Base-by-base conservation (phyloP, 1,140 invertebrate species). In the Amyelois transitella region DNA sequence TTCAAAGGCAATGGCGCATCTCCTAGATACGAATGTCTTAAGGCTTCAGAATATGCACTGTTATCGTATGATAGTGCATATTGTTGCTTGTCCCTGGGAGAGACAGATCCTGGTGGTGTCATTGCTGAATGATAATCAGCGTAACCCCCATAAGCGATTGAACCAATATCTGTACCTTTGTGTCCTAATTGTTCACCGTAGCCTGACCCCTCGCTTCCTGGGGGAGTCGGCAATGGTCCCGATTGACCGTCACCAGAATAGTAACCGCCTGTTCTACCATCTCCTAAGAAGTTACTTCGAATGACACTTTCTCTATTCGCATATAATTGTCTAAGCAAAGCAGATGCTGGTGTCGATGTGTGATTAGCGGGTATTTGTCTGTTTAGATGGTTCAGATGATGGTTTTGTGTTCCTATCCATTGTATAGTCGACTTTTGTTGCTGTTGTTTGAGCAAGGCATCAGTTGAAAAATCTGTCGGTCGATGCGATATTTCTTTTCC, bases 251-350 rank as follows among this genome's bases (percentile, higher is more conserved):
- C 63, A 50, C 89, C 84, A 0, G 89, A 89, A 10, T 91, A 90
- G 57, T 86, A 86, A 17, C 83, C 85, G 4, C 76, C 56, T 53
- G 87, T 88, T 64, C 92, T 90, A 18, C 91, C 92, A 12, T 94
- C 94, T 60, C 94, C 93, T 63, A 88, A 69, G n/a, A 96, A 94
- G 74, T 95, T 96, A 10, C 95, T 95, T 18, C 97, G 90, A 65
- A 98, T 98, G 1, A 98, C 97, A 73, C 96, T 97, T 81, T 98
- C 97, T 22, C 97, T 90, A 74, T 96, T 98, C 5, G 95, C 96
- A 80, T 98, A 98, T 0, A 98, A 88, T 77, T 97, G 96, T 3
- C 97, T 90, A 0, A 98, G 84, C 2, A 98, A 90, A 0, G 96
- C 95, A 0, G 97, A 96, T 0, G 97, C 96, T 1, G 96, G 92